Base-by-base conservation (phyloP, 2,797 vertebrate species). In the Kryptopterus vitreolus region DNA sequence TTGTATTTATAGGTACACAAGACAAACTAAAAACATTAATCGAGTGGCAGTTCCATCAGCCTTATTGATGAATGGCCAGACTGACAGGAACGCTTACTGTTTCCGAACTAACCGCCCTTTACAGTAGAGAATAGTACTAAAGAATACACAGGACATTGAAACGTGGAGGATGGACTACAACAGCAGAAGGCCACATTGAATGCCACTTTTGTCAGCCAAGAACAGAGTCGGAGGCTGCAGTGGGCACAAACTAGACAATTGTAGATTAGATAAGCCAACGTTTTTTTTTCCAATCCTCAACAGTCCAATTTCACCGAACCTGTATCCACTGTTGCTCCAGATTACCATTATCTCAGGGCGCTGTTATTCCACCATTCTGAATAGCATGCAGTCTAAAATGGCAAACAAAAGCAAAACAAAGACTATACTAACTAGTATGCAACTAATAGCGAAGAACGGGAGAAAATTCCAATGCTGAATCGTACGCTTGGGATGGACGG, bases 401-500 rank as follows among this genome's bases (percentile, higher is more conserved):
- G 2, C 15, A 69, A n/a, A 57, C 52, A 72, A 35, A 16, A 70
- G 12, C 18, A 53, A 55, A 72, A 31, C 29, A 0, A 33, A 53
- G n/a, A 35, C 50, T 10, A 43, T 43, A 55, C 20, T 72, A 33
- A 53, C 16, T 72, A n/a, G 29, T 72, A 38, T 24, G 20, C 29
- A 33, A 22, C 20, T n/a, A 22, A 75, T 59, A 8, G 24, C 16
- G 15, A 20, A 59, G 35, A 59, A 24, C 22, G 16, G 57, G 57
- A 48, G 35, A 61, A 48, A 75, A 31, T 46, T n/a, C 4, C 35
- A 43, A 75, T 20, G 43, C n/a, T 58, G 53, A 70, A 48, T 66
- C 76, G 59, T 74, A 66, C 61, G 58, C 66, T 33, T 13, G 46
- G n/a, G 20, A 46, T 59, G 55, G 43, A 26, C n/a, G 26, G 63